These are phyloP conservation scores for Porites lutea DNA, from an alignment of 64 coral and sea anemone species.

Conservation along the genomic window DNA sequence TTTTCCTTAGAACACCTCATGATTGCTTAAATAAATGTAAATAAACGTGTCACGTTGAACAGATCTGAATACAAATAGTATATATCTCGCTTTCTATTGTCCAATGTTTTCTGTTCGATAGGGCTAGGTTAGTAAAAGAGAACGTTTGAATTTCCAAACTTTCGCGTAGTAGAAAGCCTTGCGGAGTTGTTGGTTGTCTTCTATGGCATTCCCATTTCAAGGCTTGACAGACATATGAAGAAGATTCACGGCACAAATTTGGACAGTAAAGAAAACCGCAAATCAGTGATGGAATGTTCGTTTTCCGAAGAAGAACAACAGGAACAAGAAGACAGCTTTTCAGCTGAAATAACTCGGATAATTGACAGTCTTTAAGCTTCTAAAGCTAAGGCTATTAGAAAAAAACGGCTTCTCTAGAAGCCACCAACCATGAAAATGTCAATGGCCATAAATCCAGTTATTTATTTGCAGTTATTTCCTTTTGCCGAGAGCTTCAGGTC, in stretches of 20 bases:
- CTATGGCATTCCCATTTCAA: not conserved
- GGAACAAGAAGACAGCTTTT: not conserved
- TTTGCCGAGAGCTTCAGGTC: too few species aligned
- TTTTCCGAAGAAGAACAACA: not conserved
- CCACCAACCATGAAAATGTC: not conserved
- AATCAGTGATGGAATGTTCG: conserved; percentile 9
- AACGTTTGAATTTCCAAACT: too few species aligned
- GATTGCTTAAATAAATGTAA: too few species aligned
- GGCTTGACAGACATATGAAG: not conserved
- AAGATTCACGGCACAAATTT: not conserved
- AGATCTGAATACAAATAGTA: too few species aligned
- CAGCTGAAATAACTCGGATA: not conserved
- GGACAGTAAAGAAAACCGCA: not conserved
- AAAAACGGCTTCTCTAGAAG: conserved; percentile 5
- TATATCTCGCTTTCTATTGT: too few species aligned
- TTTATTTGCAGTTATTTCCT: too few species aligned
- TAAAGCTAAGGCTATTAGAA: not conserved
- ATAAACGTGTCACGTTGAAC: too few species aligned
- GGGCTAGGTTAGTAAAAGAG: too few species aligned
- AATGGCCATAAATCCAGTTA: not conserved
- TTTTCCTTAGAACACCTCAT: too few species aligned
- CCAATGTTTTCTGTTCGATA: too few species aligned
- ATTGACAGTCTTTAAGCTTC: not conserved
- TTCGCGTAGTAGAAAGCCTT: too few species aligned
- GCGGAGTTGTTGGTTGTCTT: too few species aligned